Evolutionary conservation across 2,888 invertebrate genomes (phyloP), one percentile per base, ranked within the genome.

Genomic region (Camptogramma bilineatum): DNA sequence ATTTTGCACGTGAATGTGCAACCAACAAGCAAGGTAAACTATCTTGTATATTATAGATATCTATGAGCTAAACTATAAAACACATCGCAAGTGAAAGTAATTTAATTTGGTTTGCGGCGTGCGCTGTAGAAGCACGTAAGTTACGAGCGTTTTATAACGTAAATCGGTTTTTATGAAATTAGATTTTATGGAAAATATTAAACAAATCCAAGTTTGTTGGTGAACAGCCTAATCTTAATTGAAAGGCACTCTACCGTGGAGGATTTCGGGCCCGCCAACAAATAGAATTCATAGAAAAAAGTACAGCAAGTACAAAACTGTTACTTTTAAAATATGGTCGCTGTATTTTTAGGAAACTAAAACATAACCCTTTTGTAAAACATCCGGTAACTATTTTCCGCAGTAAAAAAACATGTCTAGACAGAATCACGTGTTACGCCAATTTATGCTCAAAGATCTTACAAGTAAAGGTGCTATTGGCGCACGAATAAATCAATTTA

Each of bases 221-320:
- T 28, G n/a, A 47, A 52, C 31, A 13, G 9, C 13, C 44, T 42
- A 21, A 53, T 42, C 53, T 53, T 44, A 24, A 53, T 53, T 48
- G 21, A 48, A 48, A 48, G 48, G 21, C 48, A 48, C 48, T 48
- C 21, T 21, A 13, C 4, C 21, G 19, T 48, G 16, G 17, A 44
- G 44, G 44, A 44, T 44, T 44, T 13, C 13, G 34, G 10, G 44
- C 44, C 44, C 0, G 8, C 17, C 16, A 44, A 44, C 44, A 17
- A 44, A 44, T 16, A 44, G 28, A 39, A 39, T n/a, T 39, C 1
- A 13, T 3, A 10, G 17, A 44, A 44, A 44, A 44, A 17, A 39
- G 39, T 39, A 4, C 16, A 5, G 28, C 28, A 17, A 17, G 16
- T 16, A 4, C 44, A 0, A 17, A 13, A 17, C 17, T 44, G 44